These are phyloP conservation scores for Spodoptera littoralis DNA, from an alignment of 2,888 invertebrate species.

Conservation along the genomic window DNA sequence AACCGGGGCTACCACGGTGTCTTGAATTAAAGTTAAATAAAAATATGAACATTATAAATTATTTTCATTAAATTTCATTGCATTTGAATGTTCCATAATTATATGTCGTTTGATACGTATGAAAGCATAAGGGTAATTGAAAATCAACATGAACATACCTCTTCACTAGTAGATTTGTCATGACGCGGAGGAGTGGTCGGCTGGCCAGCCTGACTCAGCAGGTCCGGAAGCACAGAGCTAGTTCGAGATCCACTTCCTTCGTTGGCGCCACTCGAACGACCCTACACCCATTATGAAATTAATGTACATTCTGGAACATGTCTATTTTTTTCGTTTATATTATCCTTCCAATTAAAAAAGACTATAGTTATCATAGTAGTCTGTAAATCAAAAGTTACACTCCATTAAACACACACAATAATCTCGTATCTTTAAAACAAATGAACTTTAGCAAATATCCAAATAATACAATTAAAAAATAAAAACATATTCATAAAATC, in stretches of 20 bases:
- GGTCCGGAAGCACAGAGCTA: slow-evolving; percentile 97
- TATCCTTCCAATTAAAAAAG: too few species aligned
- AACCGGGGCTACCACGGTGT: slow-evolving; percentile 40
- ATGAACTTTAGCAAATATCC: slow-evolving; percentile 8
- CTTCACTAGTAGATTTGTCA: slow-evolving; percentile 98
- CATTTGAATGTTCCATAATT: slow-evolving; percentile 8
- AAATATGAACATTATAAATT: slow-evolving; percentile 17
- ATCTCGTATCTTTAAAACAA: neutral
- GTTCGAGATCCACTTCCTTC: slow-evolving; percentile 93
- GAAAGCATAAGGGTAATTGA: slow-evolving; percentile 1
- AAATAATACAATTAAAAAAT: slow-evolving; percentile 25
- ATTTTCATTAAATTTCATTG: slow-evolving; percentile 11
- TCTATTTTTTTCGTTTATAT: neutral
- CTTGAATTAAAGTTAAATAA: slow-evolving; percentile 13
- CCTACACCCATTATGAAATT: slow-evolving; percentile 66
- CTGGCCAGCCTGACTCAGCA: slow-evolving; percentile 95
- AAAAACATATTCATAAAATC: slow-evolving; percentile 34
- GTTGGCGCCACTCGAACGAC: slow-evolving; percentile 82
- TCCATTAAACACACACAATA: slow-evolving; percentile 34
- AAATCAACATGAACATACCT: slow-evolving; percentile 90
- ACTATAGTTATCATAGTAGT: too few species aligned
- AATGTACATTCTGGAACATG: slow-evolving; percentile 31
- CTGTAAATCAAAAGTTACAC: neutral
- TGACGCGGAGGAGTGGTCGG: slow-evolving; percentile 96
- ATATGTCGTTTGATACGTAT: slow-evolving; percentile 17